These are phyloP conservation scores for Homarus americanus DNA, from an alignment of 1,140 invertebrate genomes.

Conservation along the genomic window DNA sequence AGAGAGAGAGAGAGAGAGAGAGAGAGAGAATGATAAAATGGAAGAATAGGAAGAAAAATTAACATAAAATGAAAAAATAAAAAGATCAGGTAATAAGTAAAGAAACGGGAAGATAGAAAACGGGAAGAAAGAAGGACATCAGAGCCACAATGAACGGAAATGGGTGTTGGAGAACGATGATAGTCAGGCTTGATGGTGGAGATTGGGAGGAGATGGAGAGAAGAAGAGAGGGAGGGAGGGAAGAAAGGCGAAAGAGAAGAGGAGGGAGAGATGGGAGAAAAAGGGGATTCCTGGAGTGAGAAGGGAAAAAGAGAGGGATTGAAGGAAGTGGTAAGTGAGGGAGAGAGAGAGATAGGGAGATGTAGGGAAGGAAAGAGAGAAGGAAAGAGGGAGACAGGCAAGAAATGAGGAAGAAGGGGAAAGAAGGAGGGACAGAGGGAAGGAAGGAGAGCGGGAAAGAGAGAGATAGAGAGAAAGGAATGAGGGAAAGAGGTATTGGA, in stretches of 20 bases:
- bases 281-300: neutral
- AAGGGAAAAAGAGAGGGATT: neutral
- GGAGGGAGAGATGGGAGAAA: neutral
- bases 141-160: neutral
- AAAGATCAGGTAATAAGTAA: neutral
- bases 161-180: no score
- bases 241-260: neutral
- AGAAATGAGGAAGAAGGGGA: neutral
- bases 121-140: neutral
- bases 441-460: neutral
- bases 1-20: neutral
- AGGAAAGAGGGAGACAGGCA: neutral
- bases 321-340: neutral
- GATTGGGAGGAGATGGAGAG: neutral
- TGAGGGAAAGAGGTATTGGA: neutral
- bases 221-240: neutral
- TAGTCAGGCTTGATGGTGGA: no score
- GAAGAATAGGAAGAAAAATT: neutral
- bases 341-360: slow-evolving; percentile 22
- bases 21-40: neutral
- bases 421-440: neutral
- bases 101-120: neutral
- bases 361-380: slow-evolving; percentile 20
- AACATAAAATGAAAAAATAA: neutral
- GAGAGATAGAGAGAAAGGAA: neutral